A percentile compares a stretch with the other conserved stretches of the same genome.
Evolutionary conservation across 2,797 vertebrate species (phyloP).

Genomic region (Ptychadena robeensis): DNA sequence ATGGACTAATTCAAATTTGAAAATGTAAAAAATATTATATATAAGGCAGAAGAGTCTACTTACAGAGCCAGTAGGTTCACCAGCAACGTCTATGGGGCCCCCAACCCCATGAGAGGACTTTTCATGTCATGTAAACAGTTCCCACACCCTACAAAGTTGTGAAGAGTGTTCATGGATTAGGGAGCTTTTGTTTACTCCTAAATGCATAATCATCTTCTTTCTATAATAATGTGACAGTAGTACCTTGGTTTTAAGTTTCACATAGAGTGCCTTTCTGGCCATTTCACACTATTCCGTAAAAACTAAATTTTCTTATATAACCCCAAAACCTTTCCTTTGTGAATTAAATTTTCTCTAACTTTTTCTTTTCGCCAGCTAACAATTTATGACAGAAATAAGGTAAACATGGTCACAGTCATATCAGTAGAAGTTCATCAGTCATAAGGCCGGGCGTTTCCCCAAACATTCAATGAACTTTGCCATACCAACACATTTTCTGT

Average conservation of each 20-base stretch:
- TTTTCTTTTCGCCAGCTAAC: conserved; percentile 13
- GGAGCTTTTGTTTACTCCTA: conserved; percentile 36
- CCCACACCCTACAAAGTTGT: conserved; percentile 30
- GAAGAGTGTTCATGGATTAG: conserved; percentile 48
- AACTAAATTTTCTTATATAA: conserved; percentile 16
- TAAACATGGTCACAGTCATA: neutral
- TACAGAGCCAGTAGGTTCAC: too few species aligned
- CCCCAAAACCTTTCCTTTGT: conserved; percentile 25
- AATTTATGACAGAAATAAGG: conserved; percentile 7
- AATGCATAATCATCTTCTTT: conserved; percentile 30
- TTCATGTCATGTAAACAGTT: conserved; percentile 39
- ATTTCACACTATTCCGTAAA: neutral
- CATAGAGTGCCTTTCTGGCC: neutral
- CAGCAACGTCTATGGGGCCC: too few species aligned
- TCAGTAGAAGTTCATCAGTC: neutral
- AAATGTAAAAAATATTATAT: too few species aligned
- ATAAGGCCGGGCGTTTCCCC: conserved; percentile 4
- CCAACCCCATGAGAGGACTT: too few species aligned
- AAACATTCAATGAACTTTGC: conserved; percentile 10
- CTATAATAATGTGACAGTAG: neutral
- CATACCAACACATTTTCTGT: neutral
- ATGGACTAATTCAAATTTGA: too few species aligned
- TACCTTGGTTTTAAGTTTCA: neutral
- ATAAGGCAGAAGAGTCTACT: too few species aligned
- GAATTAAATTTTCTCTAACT: neutral